A percentile compares a stretch with the other conserved stretches of the same genome.
These are phyloP conservation scores for Lepidostoma basale DNA, from an alignment of 1,140 invertebrate species.

Conservation along the genomic window DNA sequence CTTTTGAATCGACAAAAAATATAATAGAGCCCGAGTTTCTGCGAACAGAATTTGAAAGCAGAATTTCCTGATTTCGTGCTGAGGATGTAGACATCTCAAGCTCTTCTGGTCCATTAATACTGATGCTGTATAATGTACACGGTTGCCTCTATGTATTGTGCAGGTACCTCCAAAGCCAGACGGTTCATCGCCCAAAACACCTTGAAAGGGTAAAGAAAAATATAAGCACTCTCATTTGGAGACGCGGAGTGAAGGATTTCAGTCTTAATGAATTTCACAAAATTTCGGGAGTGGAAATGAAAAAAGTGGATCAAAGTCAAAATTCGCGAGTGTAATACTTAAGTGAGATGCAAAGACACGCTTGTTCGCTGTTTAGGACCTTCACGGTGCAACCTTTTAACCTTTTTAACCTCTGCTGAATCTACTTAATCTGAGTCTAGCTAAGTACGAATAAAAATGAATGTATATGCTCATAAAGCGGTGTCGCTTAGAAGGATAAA, in stretches of 20 bases:
- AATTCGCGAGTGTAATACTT: too few species aligned
- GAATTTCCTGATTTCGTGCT: constrained; percentile 22
- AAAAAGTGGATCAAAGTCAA: too few species aligned
- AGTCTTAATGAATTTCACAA: not conserved
- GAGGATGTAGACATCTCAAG: constrained; percentile 31
- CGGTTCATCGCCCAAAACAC: constrained; percentile 34
- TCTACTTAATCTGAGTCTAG: too few species aligned
- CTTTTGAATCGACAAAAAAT: constrained; percentile 14
- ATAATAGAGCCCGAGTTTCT: not conserved
- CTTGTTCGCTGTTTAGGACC: too few species aligned
- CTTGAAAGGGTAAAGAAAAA: constrained; percentile 22
- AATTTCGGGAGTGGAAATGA: not conserved
- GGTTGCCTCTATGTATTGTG: not conserved
- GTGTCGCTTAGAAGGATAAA: too few species aligned
- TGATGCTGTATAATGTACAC: constrained; percentile 12
- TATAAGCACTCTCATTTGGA: constrained; percentile 16
- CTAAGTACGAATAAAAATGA: too few species aligned
- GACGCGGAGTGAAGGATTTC: not conserved
- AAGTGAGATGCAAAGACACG: too few species aligned
- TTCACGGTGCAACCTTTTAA: too few species aligned
- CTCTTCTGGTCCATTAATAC: constrained; percentile 33
- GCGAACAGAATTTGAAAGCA: not conserved
- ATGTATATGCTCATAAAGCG: too few species aligned
- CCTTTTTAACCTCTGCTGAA: too few species aligned
- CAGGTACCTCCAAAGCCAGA: not conserved